A percentile compares a stretch with the other conserved stretches of the same genome.
Conservation (phyloP, 1,140 invertebrate species). For the Pachypeltis micranthus region DNA sequence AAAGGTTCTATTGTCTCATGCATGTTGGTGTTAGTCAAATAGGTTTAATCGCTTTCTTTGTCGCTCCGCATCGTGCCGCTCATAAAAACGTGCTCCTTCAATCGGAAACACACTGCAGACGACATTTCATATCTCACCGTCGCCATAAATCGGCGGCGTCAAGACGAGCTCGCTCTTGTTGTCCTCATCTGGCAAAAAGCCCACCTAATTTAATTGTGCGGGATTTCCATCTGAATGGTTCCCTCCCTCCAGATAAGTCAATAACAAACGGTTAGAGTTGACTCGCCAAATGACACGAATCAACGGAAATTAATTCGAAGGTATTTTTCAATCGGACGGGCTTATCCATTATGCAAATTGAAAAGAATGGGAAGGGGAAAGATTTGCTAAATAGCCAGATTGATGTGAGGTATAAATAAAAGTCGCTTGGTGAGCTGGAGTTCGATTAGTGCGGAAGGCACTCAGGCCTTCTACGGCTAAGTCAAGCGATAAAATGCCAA, state of each 20-base stretch:
- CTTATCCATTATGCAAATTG: constrained; percentile 14
- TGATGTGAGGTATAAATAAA: constrained; percentile 12
- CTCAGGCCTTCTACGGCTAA: constrained; percentile 10
- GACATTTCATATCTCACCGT: no score
- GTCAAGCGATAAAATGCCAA: constrained; percentile 23
- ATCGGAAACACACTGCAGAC: no score
- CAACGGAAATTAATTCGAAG: constrained; percentile 10
- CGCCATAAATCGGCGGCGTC: no score
- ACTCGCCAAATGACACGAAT: constrained; percentile 1
- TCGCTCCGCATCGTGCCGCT: no score
- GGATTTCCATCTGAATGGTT: no score
- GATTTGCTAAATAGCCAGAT: constrained; percentile 13
- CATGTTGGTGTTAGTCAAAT: no score
- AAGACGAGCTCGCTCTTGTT: no score
- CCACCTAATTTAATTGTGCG: no score
- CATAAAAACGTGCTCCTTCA: no score
- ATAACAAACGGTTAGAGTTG: not conserved
- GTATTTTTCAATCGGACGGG: constrained; percentile 11
- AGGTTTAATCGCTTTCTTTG: no score
- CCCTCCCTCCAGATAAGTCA: not conserved
- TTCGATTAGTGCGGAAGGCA: constrained; percentile 10
- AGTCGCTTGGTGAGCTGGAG: not conserved
- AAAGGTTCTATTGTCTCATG: no score
- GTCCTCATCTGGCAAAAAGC: no score
- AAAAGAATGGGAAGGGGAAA: not conserved